Evolutionary conservation across 2,113 vertebrate species (phyloP).

Genomic region (Oreochromis spilurus): DNA sequence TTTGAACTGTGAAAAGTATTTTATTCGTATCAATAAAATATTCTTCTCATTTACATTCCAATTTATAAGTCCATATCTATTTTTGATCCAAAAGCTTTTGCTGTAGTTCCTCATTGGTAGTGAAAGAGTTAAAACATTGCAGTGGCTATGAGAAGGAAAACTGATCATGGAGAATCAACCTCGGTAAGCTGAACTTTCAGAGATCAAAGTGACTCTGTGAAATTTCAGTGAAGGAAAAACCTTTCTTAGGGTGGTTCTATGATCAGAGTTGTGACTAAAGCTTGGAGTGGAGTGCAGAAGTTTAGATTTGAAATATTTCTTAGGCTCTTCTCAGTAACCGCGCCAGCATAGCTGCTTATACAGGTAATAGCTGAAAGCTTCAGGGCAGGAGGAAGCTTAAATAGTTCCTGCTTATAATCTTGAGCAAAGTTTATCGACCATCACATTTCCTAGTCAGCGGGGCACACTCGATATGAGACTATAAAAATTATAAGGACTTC

Average conservation of each 20-base stretch:
- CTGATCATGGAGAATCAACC: background rate
- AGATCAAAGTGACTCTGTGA: background rate
- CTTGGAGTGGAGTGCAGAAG: background rate
- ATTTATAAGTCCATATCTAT: accelerated
- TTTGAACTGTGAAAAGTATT: background rate
- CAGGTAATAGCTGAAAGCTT: background rate
- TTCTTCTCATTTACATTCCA: no score
- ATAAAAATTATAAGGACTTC: conserved; percentile 12
- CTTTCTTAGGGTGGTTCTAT: no score
- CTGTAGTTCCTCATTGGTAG: background rate
- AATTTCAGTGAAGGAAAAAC: background rate
- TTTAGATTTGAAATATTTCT: background rate
- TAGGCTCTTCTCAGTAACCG: no score
- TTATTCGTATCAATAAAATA: background rate
- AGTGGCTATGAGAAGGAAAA: background rate
- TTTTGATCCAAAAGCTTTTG: background rate
- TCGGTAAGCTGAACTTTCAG: background rate
- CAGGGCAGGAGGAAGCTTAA: background rate
- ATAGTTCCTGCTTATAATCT: background rate
- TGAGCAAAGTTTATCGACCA: background rate
- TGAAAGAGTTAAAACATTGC: background rate
- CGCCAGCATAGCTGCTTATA: accelerated
- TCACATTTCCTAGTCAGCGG: background rate
- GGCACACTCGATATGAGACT: background rate
- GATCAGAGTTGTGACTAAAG: background rate